A percentile compares a stretch with the other conserved stretches of the same genome.
phyloP scores from a whole-genome alignment of 2,888 invertebrate species.

The Thera britannica region DNA sequence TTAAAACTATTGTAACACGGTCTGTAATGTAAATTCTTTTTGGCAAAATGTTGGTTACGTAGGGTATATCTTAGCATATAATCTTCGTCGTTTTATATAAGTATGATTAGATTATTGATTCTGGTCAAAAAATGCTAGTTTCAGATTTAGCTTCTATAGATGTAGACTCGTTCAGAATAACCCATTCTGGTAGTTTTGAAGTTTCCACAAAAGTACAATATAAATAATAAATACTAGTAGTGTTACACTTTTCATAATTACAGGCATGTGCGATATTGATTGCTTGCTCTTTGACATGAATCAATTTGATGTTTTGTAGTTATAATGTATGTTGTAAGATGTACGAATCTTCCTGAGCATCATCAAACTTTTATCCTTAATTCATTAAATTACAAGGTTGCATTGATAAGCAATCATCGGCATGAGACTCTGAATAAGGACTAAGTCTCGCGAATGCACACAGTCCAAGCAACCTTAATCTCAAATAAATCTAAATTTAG shows the following conservation, averaged over 20 bases:
- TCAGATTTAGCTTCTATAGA: not conserved
- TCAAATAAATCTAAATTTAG: slow-evolving; percentile 19
- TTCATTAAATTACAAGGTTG: not conserved
- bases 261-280: not conserved
- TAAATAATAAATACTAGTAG: not conserved
- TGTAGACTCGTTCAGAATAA: not conserved
- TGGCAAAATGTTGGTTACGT: slow-evolving; percentile 11
- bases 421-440: not conserved
- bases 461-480: slow-evolving; percentile 1
- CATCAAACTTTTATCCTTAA: too few species aligned
- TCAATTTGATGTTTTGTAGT: not conserved
- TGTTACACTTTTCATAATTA: not conserved
- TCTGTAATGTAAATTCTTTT: not conserved
- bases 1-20: not conserved
- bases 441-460: not conserved
- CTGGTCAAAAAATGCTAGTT: slow-evolving; percentile 25
- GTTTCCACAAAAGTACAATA: not conserved
- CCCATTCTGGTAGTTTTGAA: not conserved
- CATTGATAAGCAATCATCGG: not conserved
- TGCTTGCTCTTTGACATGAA: not conserved
- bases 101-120: slow-evolving; percentile 10
- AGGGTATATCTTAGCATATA: slow-evolving; percentile 3
- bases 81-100: not conserved
- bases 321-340: not conserved
- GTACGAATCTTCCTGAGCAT: too few species aligned